Conservation (phyloP, 2,113 vertebrate genomes). For the Corythaixoides concolor region DNA sequence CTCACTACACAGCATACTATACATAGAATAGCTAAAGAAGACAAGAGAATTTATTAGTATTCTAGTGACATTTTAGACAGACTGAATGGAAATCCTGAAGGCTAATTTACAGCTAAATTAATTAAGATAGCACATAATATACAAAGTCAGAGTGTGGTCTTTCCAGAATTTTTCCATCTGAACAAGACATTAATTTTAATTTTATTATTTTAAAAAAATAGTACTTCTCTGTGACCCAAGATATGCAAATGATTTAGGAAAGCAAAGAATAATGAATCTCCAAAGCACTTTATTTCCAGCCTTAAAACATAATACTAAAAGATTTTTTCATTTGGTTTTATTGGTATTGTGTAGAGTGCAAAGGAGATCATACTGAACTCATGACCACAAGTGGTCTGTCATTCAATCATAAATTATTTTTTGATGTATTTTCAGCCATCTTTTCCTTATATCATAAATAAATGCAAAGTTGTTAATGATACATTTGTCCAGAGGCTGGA, state of each 20-base stretch:
- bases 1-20: background rate
- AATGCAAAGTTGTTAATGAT: background rate
- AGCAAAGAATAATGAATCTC: background rate
- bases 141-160: background rate
- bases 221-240: background rate
- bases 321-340: background rate
- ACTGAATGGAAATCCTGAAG: slow-evolving; percentile 17
- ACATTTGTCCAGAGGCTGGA: background rate
- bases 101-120: slow-evolving; percentile 61
- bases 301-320: background rate
- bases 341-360: background rate
- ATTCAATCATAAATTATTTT: background rate
- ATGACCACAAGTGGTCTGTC: background rate
- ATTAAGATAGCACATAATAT: slow-evolving; percentile 14
- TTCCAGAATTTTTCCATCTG: slow-evolving; percentile 15
- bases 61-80: slow-evolving; percentile 37
- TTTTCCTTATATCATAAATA: background rate
- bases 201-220: background rate
- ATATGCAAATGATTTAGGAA: background rate
- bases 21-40: slow-evolving; percentile 10
- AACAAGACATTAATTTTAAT: background rate
- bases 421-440: background rate
- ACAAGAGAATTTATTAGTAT: slow-evolving; percentile 35
- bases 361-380: background rate
- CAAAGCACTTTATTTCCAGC: background rate